Conservation (phyloP, 2,797 vertebrate species). For the Pelobates cultripes region DNA sequence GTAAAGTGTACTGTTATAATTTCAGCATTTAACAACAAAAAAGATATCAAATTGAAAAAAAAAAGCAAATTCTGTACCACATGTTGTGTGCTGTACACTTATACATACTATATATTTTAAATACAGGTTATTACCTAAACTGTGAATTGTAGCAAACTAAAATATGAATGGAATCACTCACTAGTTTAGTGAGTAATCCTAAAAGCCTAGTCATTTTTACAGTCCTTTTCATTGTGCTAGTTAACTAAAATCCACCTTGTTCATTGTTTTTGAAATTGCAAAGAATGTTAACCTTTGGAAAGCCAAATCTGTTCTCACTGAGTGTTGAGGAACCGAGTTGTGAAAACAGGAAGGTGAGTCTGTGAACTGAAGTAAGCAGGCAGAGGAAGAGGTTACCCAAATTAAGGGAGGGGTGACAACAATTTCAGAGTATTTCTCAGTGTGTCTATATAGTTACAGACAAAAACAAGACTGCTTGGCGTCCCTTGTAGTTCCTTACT, state of each 20-base stretch:
- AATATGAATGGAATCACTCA: no score
- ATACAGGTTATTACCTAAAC: no score
- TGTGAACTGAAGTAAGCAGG: slow-evolving; percentile 16
- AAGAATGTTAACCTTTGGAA: background rate
- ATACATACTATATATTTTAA: no score
- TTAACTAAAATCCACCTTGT: background rate
- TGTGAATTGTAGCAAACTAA: no score
- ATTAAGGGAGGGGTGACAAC: slow-evolving; percentile 26
- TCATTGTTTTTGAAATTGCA: background rate
- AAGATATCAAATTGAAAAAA: no score
- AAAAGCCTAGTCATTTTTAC: no score
- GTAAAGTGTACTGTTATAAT: no score
- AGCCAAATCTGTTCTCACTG: background rate
- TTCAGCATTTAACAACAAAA: no score
- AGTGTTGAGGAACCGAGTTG: slow-evolving; percentile 26
- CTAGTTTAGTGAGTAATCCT: no score
- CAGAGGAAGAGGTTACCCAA: slow-evolving; percentile 41
- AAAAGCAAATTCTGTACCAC: no score
- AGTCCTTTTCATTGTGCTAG: no score
- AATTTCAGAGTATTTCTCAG: background rate
- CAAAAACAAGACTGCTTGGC: background rate
- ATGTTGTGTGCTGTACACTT: no score
- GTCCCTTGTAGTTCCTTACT: background rate
- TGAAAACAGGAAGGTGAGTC: slow-evolving; percentile 38
- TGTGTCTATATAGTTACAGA: background rate